Percentiles rank a stretch among this genome's conserved stretches.
Conservation (phyloP, 2,888 invertebrate genomes). For the Himalopsyche kuldschensis region DNA sequence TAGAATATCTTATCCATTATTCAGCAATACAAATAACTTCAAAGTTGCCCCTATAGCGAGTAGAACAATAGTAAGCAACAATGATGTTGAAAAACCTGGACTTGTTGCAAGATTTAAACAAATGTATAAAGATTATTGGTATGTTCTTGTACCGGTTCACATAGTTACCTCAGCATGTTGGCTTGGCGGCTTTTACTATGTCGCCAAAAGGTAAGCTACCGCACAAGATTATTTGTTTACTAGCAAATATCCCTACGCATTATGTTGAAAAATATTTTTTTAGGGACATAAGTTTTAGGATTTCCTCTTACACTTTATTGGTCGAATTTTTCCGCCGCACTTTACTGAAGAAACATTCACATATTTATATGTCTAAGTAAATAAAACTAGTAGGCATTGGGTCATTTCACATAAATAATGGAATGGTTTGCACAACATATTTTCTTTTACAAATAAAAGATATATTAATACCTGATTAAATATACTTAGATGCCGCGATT, state of each 20-base stretch:
- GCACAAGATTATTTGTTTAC: not conserved
- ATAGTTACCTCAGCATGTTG: constrained; percentile 83
- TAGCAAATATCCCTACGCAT: constrained; percentile 8
- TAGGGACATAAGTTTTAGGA: not conserved
- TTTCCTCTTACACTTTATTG: too few species aligned
- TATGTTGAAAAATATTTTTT: too few species aligned
- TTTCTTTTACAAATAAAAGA: too few species aligned
- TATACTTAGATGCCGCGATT: too few species aligned
- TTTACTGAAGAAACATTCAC: constrained; percentile 5
- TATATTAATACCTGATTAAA: too few species aligned
- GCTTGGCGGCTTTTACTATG: constrained; percentile 86
- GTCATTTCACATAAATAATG: too few species aligned
- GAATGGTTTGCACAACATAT: too few species aligned
- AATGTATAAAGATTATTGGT: constrained; percentile 96
- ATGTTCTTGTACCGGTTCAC: constrained; percentile 93
- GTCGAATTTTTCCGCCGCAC: not conserved
- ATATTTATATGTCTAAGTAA: too few species aligned
- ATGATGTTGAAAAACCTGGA: constrained; percentile 54
- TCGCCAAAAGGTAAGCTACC: constrained; percentile 74
- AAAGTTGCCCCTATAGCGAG: not conserved
- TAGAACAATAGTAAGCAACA: not conserved
- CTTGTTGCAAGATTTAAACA: constrained; percentile 83
- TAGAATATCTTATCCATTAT: not conserved
- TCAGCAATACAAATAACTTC: not conserved
- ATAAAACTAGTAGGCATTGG: too few species aligned